Evolutionary conservation across 2,113 vertebrate genomes (phyloP), one percentile per base, ranked within the genome.

Genomic region (Colistium nudipinnis): DNA sequence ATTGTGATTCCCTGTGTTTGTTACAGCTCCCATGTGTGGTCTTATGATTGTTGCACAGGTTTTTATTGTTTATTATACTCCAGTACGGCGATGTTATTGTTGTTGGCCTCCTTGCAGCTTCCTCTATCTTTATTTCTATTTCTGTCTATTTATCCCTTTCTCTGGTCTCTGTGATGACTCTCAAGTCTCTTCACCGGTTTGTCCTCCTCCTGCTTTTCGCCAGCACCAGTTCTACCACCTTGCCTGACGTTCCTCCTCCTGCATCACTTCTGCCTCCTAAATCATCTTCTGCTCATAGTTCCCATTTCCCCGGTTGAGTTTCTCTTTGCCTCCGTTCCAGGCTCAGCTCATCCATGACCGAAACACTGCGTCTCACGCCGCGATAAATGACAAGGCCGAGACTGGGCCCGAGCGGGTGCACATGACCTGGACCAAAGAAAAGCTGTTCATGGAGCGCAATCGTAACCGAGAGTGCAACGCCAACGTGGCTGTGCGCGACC

Each of bases 371-470:
- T 94, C 96, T 0, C 96, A 93, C 17, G 85, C 92, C 0, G 17
- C 91, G 0, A 57, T 88, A 1, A 91, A 90, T 0, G 90, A 92
- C 63, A 92, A 92, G 64, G 71, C 89, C 0, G 77, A 93, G 10
- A 47, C 81, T 6, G 61, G 77, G 0, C 93, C 94, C 0, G 96
- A 98, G 14, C 93, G 89, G 38, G 94, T 97, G 43, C 96, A 99
- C 38, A 98, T 98, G 97, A 99, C 97, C 25, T 99, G 97, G 97
- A 99, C 97, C 9, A 98, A 97, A 90, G 97, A 99, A 68, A 98
- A 96, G 78, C 87, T 97, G 51, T 85, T 91, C 3, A 83, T 90
- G 0, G 97, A 98, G 82, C 96, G 95, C 20, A 88, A 91, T 67
- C 95, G 93, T 52, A 93, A 67, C 85, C 95, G 93, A 60, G 96